Evolutionary conservation across 2,797 vertebrate species (phyloP), one percentile per base, ranked within the genome.

Genomic region (Kryptopterus vitreolus): DNA sequence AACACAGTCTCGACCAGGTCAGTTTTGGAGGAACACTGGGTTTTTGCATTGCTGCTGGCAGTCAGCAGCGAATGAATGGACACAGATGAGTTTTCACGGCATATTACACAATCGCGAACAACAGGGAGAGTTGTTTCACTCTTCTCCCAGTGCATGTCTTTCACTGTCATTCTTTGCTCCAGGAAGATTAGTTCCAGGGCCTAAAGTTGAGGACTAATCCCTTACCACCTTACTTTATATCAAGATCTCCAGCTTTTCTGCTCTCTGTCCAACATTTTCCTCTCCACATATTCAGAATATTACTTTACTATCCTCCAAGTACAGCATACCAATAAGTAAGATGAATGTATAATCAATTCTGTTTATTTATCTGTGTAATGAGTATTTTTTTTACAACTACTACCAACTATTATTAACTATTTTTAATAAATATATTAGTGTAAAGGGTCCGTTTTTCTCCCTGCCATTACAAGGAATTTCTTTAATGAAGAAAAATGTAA

Each of bases 41-140:
- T 78, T 71, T 46, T 78, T 72, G 53, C 68, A 53, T 59, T 76
- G 71, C 71, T 75, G 71, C 71, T 82, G 77, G 70, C 61, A 82
- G 53, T 78, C 76, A 74, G 43, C 12, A 15, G 71, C 75, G 57
- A 69, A 62, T 24, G 57, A 79, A 82, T 63, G 55, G 46, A 75
- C 62, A 75, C 76, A 79, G 77, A 82, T 79, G 69, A 73, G 75
- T 74, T 81, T 75, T 72, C 66, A 85, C 55, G 72, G 72, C 9
- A 1, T 59, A 46, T 79, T 80, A 74, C 62, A 85, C 78, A 78
- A 80, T 24, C 22, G 11, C 52, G 50, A 59, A 74, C 24, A 70
- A 77, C 55, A 79, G 57, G 61, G 58, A 61, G 57, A 74, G 33
- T 63, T 53, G 53, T 48, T 48, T 65, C 29, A 73, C 48, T 38